phyloP scores from a whole-genome alignment of 2,888 invertebrate genomes.

The Metallyticus violacea region DNA sequence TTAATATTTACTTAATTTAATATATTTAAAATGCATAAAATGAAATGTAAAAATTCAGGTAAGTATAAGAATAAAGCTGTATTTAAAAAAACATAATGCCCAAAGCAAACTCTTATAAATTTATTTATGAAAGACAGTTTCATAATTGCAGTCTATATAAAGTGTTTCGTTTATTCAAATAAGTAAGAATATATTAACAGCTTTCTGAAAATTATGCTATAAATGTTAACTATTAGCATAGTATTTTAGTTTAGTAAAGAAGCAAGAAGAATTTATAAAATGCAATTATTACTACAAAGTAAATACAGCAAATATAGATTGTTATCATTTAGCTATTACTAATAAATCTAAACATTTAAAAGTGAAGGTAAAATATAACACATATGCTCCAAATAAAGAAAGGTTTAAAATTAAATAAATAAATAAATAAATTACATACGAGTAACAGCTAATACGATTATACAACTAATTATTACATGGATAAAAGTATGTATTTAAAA shows the following conservation, averaged over 20 bases:
- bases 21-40: too few species aligned
- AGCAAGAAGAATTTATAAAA: too few species aligned
- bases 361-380: neutral
- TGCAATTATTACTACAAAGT: too few species aligned
- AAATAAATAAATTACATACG: neutral
- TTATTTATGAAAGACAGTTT: neutral
- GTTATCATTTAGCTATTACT: too few species aligned
- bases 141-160: neutral
- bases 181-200: neutral
- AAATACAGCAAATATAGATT: too few species aligned
- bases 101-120: neutral
- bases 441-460: neutral
- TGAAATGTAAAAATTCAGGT: too few species aligned
- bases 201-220: neutral
- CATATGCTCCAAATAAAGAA: too few species aligned
- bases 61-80: neutral
- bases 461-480: neutral
- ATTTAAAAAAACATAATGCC: neutral
- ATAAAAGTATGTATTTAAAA: neutral
- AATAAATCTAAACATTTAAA: too few species aligned
- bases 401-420: neutral
- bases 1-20: too few species aligned
- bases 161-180: too few species aligned
- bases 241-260: too few species aligned
- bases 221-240: too few species aligned